These are phyloP conservation scores for Psammodynastes pulverulentus DNA, from an alignment of 2,113 vertebrate species.

Conservation along the genomic window DNA sequence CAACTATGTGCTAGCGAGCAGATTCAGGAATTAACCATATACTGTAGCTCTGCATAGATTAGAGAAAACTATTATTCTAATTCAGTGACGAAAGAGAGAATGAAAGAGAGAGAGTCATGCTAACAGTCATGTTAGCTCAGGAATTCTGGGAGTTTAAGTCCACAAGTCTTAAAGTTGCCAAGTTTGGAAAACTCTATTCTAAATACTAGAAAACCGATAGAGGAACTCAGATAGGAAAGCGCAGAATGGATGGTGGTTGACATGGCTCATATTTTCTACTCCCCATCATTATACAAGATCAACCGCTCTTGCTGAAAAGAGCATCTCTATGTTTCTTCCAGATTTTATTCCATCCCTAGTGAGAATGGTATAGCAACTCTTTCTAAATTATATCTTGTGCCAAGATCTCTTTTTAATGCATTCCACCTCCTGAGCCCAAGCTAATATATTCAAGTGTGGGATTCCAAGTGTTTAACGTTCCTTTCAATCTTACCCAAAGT, in stretches of 20 bases:
- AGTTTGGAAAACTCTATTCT: no score
- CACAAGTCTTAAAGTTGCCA: no score
- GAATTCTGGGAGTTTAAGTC: no score
- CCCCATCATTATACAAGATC: not conserved
- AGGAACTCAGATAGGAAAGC: not conserved
- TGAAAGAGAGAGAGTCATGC: not conserved
- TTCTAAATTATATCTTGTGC: not conserved
- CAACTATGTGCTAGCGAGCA: not conserved
- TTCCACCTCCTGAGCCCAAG: not conserved
- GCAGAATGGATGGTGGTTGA: not conserved
- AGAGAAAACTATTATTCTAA: not conserved
- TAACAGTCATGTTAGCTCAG: no score
- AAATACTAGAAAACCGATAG: not conserved
- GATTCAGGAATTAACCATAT: not conserved
- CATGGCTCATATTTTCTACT: not conserved
- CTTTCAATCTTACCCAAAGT: not conserved
- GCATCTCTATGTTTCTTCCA: not conserved
- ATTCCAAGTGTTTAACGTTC: constrained; percentile 12
- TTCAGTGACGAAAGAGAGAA: not conserved
- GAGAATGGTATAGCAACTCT: not conserved
- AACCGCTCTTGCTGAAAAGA: not conserved
- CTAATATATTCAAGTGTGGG: not conserved
- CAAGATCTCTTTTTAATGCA: not conserved
- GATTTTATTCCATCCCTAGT: not conserved
- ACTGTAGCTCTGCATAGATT: not conserved